Percentiles rank a stretch among this genome's conserved stretches.
Conservation (phyloP, 1,140 invertebrate species). For the Cydia pomonella region DNA sequence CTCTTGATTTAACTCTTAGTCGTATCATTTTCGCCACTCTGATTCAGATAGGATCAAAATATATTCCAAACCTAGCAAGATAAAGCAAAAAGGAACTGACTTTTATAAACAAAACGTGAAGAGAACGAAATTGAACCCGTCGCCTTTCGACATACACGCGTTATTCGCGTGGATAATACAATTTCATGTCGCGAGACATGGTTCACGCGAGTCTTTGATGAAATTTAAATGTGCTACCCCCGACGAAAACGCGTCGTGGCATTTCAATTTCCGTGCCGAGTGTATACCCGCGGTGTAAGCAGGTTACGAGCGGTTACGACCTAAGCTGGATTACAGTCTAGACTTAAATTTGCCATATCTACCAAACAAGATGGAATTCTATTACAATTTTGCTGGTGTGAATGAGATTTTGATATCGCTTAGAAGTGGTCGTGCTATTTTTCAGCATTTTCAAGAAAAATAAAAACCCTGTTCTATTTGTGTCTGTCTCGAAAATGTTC, state of each 20-base stretch:
- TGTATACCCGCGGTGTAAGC: slow-evolving; percentile 31
- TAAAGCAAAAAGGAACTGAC: slow-evolving; percentile 6
- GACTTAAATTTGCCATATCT: slow-evolving; percentile 32
- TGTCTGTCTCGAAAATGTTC: too few relatives aligned
- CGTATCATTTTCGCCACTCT: background rate
- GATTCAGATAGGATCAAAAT: background rate
- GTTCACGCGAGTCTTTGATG: slow-evolving; percentile 46
- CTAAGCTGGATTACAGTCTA: slow-evolving; percentile 32
- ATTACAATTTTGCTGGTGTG: background rate
- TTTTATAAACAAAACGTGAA: slow-evolving; percentile 28
- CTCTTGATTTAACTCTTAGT: too few relatives aligned
- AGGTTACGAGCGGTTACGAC: slow-evolving; percentile 8
- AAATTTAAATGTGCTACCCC: slow-evolving; percentile 51
- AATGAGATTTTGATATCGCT: background rate
- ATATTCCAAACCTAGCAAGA: background rate
- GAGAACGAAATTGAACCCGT: slow-evolving; percentile 9
- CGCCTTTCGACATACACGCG: slow-evolving; percentile 34
- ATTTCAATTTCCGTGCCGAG: slow-evolving; percentile 46
- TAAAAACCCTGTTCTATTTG: too few relatives aligned
- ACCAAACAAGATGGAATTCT: background rate
- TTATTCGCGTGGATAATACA: slow-evolving; percentile 49
- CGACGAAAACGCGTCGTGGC: slow-evolving; percentile 43
- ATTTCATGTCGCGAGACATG: slow-evolving; percentile 45
- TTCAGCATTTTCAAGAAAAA: too few relatives aligned
- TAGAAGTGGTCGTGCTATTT: background rate